Conservation (phyloP, 2,888 invertebrate species). For the Apodemia hepburni region DNA sequence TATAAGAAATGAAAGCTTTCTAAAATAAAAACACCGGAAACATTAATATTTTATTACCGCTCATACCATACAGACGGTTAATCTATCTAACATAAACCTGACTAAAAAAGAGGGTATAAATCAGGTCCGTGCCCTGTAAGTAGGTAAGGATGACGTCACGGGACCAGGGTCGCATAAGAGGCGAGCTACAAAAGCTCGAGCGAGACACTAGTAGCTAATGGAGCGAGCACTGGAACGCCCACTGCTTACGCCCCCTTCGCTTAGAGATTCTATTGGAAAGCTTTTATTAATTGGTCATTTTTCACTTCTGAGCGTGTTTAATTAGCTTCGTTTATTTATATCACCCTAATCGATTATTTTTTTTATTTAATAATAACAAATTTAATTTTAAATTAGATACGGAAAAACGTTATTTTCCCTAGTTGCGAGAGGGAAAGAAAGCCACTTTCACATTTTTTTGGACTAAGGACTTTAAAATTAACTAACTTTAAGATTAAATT, state of each 20-base stretch:
- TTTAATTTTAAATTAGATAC: too few species aligned
- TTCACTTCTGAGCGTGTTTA: constrained; percentile 12
- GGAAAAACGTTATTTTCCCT: too few species aligned
- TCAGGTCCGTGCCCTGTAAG: constrained; percentile 22
- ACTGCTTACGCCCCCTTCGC: constrained; percentile 50
- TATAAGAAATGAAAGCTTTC: not conserved
- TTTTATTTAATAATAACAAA: too few species aligned
- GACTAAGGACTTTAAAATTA: too few species aligned
- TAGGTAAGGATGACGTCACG: constrained; percentile 38
- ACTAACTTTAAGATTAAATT: too few species aligned
- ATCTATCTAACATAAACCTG: not conserved
- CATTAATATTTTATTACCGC: not conserved
- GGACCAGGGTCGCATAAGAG: constrained; percentile 53
- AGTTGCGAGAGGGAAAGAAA: too few species aligned
- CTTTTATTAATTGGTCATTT: constrained; percentile 29
- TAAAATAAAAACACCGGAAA: constrained; percentile 3
- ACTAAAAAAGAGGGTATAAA: constrained; percentile 13
- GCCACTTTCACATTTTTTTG: too few species aligned
- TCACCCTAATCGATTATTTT: constrained; percentile 3
- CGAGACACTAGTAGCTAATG: constrained; percentile 29
- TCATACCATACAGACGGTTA: not conserved
- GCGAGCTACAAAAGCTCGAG: constrained; percentile 29
- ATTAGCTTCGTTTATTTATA: constrained; percentile 11
- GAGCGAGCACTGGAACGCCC: constrained; percentile 46
- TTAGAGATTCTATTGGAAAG: constrained; percentile 33